Evolutionary conservation across 2,797 vertebrate species (phyloP).

Genomic region (Gastrophryne carolinensis): DNA sequence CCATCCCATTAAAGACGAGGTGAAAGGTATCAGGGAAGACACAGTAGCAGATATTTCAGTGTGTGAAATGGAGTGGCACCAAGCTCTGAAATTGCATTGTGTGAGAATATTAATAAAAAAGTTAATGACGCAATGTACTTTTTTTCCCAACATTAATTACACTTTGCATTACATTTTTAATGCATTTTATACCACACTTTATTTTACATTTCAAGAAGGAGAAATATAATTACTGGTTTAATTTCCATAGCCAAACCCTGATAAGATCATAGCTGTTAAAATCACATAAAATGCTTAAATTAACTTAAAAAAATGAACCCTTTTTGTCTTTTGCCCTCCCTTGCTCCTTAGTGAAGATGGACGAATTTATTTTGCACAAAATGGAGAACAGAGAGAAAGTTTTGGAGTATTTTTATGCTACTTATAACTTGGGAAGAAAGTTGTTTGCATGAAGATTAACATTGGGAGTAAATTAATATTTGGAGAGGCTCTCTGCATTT

Average conservation of each 20-base stretch:
- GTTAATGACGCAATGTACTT: slow-evolving; percentile 72
- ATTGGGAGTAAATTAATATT: too few species aligned
- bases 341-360: slow-evolving; percentile 50
- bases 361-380: slow-evolving; percentile 35
- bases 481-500: too few species aligned
- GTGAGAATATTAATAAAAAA: slow-evolving; percentile 72
- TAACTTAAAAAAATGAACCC: slow-evolving; percentile 66
- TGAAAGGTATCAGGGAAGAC: slow-evolving; percentile 68
- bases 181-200: slow-evolving; percentile 70
- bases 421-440: neutral
- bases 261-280: slow-evolving; percentile 70
- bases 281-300: slow-evolving; percentile 70
- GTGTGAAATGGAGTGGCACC: slow-evolving; percentile 70
- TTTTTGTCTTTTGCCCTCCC: slow-evolving; percentile 59
- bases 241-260: slow-evolving; percentile 68
- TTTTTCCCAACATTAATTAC: slow-evolving; percentile 71
- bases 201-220: slow-evolving; percentile 67
- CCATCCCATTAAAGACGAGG: slow-evolving; percentile 67
- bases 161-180: slow-evolving; percentile 70
- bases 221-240: slow-evolving; percentile 70
- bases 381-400: slow-evolving; percentile 20
- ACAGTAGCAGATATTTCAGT: slow-evolving; percentile 69
- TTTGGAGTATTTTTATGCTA: neutral
- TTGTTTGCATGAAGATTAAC: neutral
- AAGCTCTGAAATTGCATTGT: slow-evolving; percentile 69